phyloP scores from a whole-genome alignment of 2,797 vertebrate genomes.

The Bradypodion pumilum region DNA sequence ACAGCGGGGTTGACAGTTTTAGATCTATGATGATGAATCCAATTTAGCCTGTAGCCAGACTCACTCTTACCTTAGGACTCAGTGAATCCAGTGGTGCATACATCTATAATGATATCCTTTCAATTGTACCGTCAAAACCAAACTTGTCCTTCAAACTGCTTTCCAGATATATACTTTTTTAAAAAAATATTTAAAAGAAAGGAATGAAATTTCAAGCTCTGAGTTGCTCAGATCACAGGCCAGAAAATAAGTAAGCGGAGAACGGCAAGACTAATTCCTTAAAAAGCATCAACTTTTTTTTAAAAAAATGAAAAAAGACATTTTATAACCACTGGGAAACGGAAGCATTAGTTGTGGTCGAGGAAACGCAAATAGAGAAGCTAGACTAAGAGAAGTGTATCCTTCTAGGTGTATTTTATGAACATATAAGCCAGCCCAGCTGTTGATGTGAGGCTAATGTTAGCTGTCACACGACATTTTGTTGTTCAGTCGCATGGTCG shows the following conservation, averaged over 20 bases:
- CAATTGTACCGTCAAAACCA: not conserved
- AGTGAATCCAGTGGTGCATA: not conserved
- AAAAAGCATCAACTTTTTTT: no score
- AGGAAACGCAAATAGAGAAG: not conserved
- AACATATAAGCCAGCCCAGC: no score
- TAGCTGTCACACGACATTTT: no score
- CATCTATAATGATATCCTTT: not conserved
- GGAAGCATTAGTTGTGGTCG: not conserved
- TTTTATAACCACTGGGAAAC: not conserved
- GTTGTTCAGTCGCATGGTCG: no score
- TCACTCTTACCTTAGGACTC: not conserved
- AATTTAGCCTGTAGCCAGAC: not conserved
- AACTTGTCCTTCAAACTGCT: not conserved
- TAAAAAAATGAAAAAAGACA: not conserved
- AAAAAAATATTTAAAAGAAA: no score
- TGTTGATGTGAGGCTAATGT: no score
- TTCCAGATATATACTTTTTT: not conserved
- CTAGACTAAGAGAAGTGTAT: slow-evolving; percentile 15
- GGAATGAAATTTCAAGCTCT: not conserved
- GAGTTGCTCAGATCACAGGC: not conserved
- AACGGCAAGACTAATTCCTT: not conserved
- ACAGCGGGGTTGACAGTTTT: not conserved
- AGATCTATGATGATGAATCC: not conserved
- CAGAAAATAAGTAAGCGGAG: not conserved
- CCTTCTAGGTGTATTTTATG: no score